Evolutionary conservation across 2,888 invertebrate genomes (phyloP), one percentile per base, ranked within the genome.

Genomic region (Artemia sinica): DNA sequence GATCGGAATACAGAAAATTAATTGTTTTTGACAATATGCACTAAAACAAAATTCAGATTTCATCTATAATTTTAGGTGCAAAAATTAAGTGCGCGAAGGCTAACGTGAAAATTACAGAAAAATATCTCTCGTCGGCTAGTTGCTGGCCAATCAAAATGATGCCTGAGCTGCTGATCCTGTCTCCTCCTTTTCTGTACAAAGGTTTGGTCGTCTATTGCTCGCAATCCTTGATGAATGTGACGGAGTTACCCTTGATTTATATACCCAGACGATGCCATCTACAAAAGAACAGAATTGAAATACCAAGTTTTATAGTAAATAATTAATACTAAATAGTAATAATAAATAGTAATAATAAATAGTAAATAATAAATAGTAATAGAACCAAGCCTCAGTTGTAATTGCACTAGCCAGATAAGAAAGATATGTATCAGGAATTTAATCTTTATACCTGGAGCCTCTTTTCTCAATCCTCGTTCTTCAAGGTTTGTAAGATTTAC

Each of bases 231-330:
- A 89, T 82, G 69, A 91, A 76, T 0, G 89, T 89, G 2, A 85
- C 84, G 0, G 88, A 84, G 76, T 88, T 84, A 0, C 89, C 88
- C 78, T 90, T 90, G 66, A 91, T 81, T 74, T 89, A 89, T 71
- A 92, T 79, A 4, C 86, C 88, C 72, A 91, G 75, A 65, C 91
- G 84, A 77, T 91, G 90, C 91, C 91, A 92, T 71, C 88, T 88
- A 14, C 75, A 75, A 69, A 73, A 11, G 67, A 69, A 18, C 49
- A 41, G 10, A 70, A 41, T 41, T 41, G 41, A 41, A 41, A 41
- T 41, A 41, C 41, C 41, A 41, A 41, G 6, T 63, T 41, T 48
- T n/a, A 28, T 9, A 12, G n/a, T 28, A 10, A 14, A 41, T 41
- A 41, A 3, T 41, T 18, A 18, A 18, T 18, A 18, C 18, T 18